Percentiles rank a stretch among this genome's conserved stretches.
These are phyloP conservation scores for Drosophila hamatofila DNA, from an alignment of 2,888 invertebrate genomes.

Conservation along the genomic window DNA sequence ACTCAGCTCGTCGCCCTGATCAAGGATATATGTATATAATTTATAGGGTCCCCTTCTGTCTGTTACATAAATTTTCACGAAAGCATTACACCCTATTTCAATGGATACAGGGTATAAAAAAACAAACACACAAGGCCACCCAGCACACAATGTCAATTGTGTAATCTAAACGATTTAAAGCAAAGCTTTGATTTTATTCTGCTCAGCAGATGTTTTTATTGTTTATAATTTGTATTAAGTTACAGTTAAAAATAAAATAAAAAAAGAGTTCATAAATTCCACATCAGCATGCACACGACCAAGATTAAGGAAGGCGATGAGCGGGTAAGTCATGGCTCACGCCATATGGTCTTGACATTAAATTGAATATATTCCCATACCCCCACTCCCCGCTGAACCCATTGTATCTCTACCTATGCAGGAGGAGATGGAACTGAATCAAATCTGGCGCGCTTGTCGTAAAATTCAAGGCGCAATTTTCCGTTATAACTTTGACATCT, in stretches of 20 bases:
- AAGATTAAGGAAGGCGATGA: conserved; percentile 74
- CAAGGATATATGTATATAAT: too few species aligned
- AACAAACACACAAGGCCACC: conserved; percentile 45
- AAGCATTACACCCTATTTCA: too few species aligned
- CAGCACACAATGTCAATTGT: conserved; percentile 66
- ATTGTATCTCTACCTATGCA: conserved; percentile 9
- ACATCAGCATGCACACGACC: conserved; percentile 63
- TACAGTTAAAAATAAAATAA: conserved; percentile 30
- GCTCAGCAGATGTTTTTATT: conserved; percentile 33
- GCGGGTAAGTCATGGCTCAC: conserved; percentile 51
- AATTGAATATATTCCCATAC: neutral
- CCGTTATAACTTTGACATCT: conserved; percentile 90
- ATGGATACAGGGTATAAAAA: too few species aligned
- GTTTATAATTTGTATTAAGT: conserved; percentile 38
- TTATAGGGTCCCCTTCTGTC: too few species aligned
- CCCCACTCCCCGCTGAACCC: too few species aligned
- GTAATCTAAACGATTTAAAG: conserved; percentile 41
- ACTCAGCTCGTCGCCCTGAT: too few species aligned
- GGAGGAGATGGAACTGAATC: conserved; percentile 86
- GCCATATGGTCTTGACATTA: conserved; percentile 29
- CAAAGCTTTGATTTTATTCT: conserved; percentile 58
- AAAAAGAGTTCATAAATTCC: conserved; percentile 41
- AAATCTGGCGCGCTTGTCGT: conserved; percentile 92
- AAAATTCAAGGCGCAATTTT: conserved; percentile 92
- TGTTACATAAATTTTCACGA: too few species aligned